Percentiles rank a stretch among this genome's conserved stretches.
phyloP scores from a whole-genome alignment of 2,797 vertebrate genomes.

The Buceros bicornis region DNA sequence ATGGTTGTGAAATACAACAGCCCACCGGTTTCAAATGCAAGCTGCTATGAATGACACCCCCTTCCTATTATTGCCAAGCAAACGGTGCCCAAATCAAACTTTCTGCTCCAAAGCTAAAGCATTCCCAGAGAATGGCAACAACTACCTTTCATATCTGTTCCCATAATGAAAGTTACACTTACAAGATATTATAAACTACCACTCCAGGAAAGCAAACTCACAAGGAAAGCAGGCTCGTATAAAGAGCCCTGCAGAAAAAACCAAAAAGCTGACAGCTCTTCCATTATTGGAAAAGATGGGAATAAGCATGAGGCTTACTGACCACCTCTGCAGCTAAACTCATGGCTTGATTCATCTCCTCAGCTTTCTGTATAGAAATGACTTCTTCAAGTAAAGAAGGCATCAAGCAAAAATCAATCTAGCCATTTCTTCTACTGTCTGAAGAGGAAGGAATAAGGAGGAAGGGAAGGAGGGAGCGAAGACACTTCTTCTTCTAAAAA shows the following conservation, averaged over 20 bases:
- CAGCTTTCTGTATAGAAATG: neutral
- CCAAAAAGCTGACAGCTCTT: neutral
- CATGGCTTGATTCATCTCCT: neutral
- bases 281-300: neutral
- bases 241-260: neutral
- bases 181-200: neutral
- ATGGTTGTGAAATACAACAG: neutral
- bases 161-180: neutral
- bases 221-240: neutral
- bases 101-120: neutral
- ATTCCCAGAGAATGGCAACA: neutral
- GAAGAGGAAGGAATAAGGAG: neutral
- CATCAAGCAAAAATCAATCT: neutral
- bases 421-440: neutral
- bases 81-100: neutral
- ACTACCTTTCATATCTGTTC: neutral
- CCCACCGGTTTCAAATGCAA: neutral
- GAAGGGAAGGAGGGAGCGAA: neutral
- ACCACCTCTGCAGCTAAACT: neutral
- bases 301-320: neutral
- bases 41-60: neutral
- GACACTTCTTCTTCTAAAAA: neutral
- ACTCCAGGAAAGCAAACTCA: neutral
- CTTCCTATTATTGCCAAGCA: neutral
- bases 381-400: neutral